A percentile compares a stretch with the other conserved stretches of the same genome.
Conservation (phyloP, 2,888 invertebrate genomes). For the Drepana falcataria region DNA sequence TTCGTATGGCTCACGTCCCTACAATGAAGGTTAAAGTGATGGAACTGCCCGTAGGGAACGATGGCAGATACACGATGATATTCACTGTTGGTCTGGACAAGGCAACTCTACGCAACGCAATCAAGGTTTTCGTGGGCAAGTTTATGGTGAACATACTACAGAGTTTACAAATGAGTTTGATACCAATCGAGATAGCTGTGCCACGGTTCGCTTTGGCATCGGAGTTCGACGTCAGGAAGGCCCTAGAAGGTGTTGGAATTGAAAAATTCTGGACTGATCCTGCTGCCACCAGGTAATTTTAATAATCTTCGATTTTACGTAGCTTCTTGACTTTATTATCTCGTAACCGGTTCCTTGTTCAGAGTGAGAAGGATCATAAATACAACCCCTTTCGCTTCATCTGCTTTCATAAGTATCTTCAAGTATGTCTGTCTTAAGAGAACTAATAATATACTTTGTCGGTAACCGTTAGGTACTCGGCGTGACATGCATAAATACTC, state of each 20-base stretch:
- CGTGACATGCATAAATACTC: too few relatives aligned
- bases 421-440: too few relatives aligned
- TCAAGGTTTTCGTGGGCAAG: conserved; percentile 16
- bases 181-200: conserved; percentile 31
- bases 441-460: too few relatives aligned
- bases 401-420: too few relatives aligned
- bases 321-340: too few relatives aligned
- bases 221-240: conserved; percentile 22
- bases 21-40: conserved; percentile 27
- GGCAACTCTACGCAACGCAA: conserved; percentile 2
- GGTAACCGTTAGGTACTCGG: too few relatives aligned
- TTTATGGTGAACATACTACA: conserved; percentile 22
- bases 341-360: too few relatives aligned
- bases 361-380: too few relatives aligned
- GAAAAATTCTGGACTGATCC: conserved; percentile 24
- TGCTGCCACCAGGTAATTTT: conserved; percentile 21
- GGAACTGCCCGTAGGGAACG: conserved; percentile 31
- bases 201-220: conserved; percentile 27
- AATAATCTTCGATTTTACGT: not conserved
- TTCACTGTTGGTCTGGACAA: conserved; percentile 21
- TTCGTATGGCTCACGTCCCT: conserved; percentile 25
- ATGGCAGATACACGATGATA: conserved; percentile 29
- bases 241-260: conserved; percentile 25
- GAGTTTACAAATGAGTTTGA: conserved; percentile 19
- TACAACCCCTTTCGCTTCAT: too few relatives aligned